These are phyloP conservation scores for Frankliniella intonsa DNA, from an alignment of 2,888 invertebrate genomes.

Conservation along the genomic window DNA sequence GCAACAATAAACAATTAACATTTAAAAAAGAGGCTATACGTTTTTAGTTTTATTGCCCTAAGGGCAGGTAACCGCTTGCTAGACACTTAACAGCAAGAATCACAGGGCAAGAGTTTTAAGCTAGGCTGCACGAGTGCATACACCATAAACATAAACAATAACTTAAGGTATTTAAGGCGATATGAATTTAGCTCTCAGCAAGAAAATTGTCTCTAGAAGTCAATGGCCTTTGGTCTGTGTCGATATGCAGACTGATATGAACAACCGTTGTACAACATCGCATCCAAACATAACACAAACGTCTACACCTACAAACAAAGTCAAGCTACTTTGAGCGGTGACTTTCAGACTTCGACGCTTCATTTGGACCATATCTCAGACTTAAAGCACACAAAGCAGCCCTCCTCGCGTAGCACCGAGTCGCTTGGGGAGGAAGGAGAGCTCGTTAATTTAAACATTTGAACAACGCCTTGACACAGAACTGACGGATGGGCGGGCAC, in stretches of 20 bases:
- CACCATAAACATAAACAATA: background rate
- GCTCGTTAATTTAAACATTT: no score
- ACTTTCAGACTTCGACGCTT: conserved; percentile 4
- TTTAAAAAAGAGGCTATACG: background rate
- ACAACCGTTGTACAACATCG: background rate
- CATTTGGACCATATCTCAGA: background rate
- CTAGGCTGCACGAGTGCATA: background rate
- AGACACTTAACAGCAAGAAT: conserved; percentile 17
- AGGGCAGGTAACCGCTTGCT: conserved; percentile 19
- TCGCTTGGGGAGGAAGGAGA: no score
- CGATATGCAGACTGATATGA: conserved; percentile 22
- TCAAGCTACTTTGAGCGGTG: background rate
- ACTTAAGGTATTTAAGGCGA: background rate
- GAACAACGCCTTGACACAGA: no score
- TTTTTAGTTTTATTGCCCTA: background rate
- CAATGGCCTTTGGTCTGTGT: background rate
- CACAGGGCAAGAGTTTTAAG: conserved; percentile 13
- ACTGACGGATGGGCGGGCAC: no score
- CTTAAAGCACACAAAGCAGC: conserved; percentile 3
- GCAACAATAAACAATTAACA: conserved; percentile 24
- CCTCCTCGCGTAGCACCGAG: no score
- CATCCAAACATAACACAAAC: background rate
- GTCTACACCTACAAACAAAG: conserved; percentile 6
- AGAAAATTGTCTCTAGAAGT: background rate
- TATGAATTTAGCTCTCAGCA: background rate